Percentiles rank a stretch among this genome's conserved stretches.
Conservation (phyloP, 2,113 vertebrate genomes). For the Laterallus jamaicensis region DNA sequence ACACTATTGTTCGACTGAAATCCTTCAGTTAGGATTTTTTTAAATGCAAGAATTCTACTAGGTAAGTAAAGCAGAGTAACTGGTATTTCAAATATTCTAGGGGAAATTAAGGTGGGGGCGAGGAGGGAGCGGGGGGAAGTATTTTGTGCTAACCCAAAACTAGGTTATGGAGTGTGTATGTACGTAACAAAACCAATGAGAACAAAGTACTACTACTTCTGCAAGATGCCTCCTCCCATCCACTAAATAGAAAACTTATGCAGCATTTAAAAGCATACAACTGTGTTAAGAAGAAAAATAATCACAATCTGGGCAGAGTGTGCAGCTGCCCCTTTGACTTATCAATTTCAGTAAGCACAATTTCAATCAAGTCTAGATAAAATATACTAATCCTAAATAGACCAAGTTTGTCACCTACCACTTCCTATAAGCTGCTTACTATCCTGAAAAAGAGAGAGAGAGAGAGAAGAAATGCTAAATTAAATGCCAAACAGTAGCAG, state of each 20-base stretch:
- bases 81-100: neutral
- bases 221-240: neutral
- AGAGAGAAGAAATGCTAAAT: constrained; percentile 75
- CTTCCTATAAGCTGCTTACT: constrained; percentile 83
- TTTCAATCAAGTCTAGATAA: constrained; percentile 81
- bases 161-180: neutral
- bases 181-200: neutral
- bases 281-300: constrained; percentile 46
- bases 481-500: constrained; percentile 82
- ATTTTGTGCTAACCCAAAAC: neutral
- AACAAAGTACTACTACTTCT: neutral
- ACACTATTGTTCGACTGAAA: neutral
- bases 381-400: constrained; percentile 80
- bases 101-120: neutral
- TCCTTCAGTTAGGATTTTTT: neutral
- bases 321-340: constrained; percentile 74
- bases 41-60: neutral
- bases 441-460: constrained; percentile 61
- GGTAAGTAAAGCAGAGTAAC: neutral
- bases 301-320: constrained; percentile 65
- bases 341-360: constrained; percentile 78
- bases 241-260: constrained; percentile 15
- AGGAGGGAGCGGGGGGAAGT: too few relatives aligned
- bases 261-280: constrained; percentile 23
- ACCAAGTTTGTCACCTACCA: constrained; percentile 83